Evolutionary conservation across 1,140 invertebrate genomes (phyloP), one percentile per base, ranked within the genome.

Genomic region (Bombus affinis): DNA sequence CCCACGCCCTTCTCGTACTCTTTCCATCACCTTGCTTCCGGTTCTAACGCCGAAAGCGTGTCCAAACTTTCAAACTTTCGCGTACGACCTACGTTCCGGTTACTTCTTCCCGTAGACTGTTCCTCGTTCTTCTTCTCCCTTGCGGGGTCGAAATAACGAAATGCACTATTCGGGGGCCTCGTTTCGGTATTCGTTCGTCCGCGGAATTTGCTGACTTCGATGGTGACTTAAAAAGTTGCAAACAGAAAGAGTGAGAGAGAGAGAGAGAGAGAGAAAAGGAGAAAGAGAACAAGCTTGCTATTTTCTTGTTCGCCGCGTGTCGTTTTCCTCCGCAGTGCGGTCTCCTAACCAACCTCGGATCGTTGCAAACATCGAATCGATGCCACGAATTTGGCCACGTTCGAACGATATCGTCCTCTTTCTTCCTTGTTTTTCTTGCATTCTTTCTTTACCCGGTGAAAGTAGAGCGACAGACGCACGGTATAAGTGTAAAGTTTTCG

Each of bases 61-160:
- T 91, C 90, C 89, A 92, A 93, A 93, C 90, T 93, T 93, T 89
- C 74, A 88, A 93, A 91, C 85, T 91, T 81, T 32, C 79, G 77
- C 62, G 76, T 80, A 79, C 84, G 57, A 80, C 35, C 84, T 35
- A 70, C 83, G 72, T 84, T 80, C 65, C 81, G 42, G 22, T 59
- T 42, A 44, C 47, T 57, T 78, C 62, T 71, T 65, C 47, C n/a
- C 74, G 44, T 62, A 28, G 9, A 28, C 18, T 32, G 10, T n/a
- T 53, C 13, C 28, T 25, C 9, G 15, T 44, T 42, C n/a, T 25
- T 32, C 53, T 66, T 37, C 77, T 53, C 18, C 18, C 18, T 53
- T 53, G 18, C 47, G 5, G 13, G 18, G 25, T 35, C n/a, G 76
- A 86, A 88, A 92, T 90, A 92, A 92, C 87, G 85, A 87, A 78